Conservation (phyloP, 2,113 vertebrate species). For the Oncorhynchus mykiss region DNA sequence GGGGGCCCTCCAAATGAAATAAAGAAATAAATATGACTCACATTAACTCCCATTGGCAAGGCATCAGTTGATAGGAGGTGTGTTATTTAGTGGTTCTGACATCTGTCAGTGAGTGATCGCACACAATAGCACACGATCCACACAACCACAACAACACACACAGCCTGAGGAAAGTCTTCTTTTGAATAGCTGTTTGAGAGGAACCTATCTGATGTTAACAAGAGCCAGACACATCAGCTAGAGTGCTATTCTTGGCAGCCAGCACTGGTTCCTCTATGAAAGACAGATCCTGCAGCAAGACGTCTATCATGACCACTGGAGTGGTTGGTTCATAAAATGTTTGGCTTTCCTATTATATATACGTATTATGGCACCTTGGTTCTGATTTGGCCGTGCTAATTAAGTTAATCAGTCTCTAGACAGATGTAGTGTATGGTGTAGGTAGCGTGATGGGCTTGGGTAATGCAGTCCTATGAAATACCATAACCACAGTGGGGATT, state of each 20-base stretch:
- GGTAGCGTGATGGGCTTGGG: conserved; percentile 26
- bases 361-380: conserved; percentile 49
- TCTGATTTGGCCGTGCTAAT: conserved; percentile 50
- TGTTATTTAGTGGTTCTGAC: conserved; percentile 50
- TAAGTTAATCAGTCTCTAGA: conserved; percentile 48
- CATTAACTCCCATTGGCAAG: conserved; percentile 47
- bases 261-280: conserved; percentile 45
- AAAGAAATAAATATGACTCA: neutral
- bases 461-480: conserved; percentile 17
- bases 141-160: conserved; percentile 54
- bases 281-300: conserved; percentile 61
- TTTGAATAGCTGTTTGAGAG: conserved; percentile 43
- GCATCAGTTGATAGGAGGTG: conserved; percentile 60
- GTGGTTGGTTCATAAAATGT: conserved; percentile 61
- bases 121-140: conserved; percentile 35
- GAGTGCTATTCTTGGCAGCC: conserved; percentile 73
- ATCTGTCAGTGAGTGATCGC: conserved; percentile 53
- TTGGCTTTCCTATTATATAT: conserved; percentile 66
- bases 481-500: conserved; percentile 9
- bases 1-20: conserved; percentile 20
- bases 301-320: conserved; percentile 49
- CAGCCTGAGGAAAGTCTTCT: conserved; percentile 28
- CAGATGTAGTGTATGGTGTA: conserved; percentile 12
- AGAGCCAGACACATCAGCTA: conserved; percentile 68
- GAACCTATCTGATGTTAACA: conserved; percentile 62